These are phyloP conservation scores for Tetramorium simillimum DNA, from an alignment of 1,140 invertebrate genomes.

Conservation along the genomic window DNA sequence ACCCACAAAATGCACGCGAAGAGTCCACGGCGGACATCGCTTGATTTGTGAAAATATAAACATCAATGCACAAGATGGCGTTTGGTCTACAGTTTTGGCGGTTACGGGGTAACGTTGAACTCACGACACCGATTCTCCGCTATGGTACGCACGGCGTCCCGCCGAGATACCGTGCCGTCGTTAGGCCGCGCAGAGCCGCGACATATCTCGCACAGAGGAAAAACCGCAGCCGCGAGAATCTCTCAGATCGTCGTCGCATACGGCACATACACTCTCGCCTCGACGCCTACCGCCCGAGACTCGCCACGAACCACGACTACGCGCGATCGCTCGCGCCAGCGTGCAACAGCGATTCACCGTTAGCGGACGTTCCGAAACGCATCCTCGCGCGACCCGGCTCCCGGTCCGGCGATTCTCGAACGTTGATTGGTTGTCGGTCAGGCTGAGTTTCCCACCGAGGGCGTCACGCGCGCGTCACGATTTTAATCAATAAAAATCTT, in stretches of 20 bases:
- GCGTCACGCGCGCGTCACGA: no score
- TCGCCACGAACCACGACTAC: conserved; percentile 45
- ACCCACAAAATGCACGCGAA: conserved; percentile 29
- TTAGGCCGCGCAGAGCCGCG: background rate
- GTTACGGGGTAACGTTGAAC: conserved; percentile 68
- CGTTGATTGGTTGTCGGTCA: no score
- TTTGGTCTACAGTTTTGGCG: conserved; percentile 77
- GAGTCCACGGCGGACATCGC: conserved; percentile 22
- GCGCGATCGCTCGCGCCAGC: background rate
- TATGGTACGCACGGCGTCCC: background rate
- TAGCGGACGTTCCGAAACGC: conserved; percentile 40
- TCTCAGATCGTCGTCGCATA: conserved; percentile 48
- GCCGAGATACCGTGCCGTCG: background rate
- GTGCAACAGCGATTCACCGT: conserved; percentile 38
- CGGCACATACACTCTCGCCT: conserved; percentile 38
- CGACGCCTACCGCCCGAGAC: conserved; percentile 54
- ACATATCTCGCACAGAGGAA: conserved; percentile 56
- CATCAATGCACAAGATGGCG: conserved; percentile 80
- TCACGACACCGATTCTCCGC: background rate
- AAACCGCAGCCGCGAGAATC: conserved; percentile 3
- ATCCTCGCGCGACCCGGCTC: background rate
- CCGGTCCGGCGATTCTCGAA: no score
- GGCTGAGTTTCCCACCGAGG: no score
- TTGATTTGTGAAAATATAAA: conserved; percentile 76
- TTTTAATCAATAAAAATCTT: no score